Conservation (phyloP, 2,113 vertebrate species). For the Alces alces region DNA sequence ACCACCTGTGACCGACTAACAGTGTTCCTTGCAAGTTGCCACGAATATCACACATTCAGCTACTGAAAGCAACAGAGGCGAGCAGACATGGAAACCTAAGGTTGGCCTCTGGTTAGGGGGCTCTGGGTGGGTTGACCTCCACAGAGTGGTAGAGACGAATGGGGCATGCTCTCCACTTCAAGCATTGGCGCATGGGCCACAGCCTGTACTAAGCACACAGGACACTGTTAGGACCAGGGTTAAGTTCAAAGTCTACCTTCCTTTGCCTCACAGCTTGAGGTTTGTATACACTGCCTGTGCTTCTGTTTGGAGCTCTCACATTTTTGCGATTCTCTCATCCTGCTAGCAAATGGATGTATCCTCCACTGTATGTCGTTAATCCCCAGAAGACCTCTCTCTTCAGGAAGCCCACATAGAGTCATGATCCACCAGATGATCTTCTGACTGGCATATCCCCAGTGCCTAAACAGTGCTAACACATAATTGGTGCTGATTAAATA, state of each 20-base stretch:
- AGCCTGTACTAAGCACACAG: neutral
- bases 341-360: neutral
- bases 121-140: neutral
- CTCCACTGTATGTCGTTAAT: neutral
- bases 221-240: neutral
- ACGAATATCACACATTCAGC: constrained; percentile 35
- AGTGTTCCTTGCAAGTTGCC: constrained; percentile 8
- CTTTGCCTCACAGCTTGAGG: neutral
- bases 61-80: constrained; percentile 29
- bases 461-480: neutral
- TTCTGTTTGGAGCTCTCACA: neutral
- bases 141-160: constrained; percentile 15
- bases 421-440: neutral
- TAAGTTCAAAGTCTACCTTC: neutral
- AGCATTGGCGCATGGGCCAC: neutral
- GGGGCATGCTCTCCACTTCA: neutral
- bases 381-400: neutral
- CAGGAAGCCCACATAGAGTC: neutral
- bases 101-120: neutral
- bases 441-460: neutral
- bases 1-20: constrained; percentile 8
- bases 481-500: neutral
- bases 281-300: neutral
- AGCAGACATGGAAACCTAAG: neutral
- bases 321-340: neutral